Percentiles rank a stretch among this genome's conserved stretches.
These are phyloP conservation scores for Camponotus vicinus DNA, from an alignment of 1,140 invertebrate species.

Conservation along the genomic window DNA sequence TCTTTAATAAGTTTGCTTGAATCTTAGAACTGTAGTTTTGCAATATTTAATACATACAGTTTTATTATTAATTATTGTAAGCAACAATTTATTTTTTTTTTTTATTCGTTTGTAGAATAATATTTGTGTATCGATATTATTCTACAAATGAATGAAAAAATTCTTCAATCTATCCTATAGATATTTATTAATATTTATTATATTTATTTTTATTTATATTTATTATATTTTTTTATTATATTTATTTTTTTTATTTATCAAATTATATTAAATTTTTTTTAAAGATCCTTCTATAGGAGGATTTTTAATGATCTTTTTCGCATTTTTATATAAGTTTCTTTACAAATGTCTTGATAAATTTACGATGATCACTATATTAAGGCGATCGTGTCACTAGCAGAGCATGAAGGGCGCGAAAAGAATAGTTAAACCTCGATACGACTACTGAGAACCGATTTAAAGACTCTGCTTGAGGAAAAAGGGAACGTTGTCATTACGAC, in stretches of 20 bases:
- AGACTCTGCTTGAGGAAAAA: conserved; percentile 56
- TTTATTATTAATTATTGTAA: conserved; percentile 6
- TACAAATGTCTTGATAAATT: conserved; percentile 6
- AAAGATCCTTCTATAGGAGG: background rate
- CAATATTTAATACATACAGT: background rate
- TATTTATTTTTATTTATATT: background rate
- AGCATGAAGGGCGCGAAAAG: conserved; percentile 43
- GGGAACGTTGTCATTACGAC: conserved; percentile 49
- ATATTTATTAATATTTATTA: conserved; percentile 4
- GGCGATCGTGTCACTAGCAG: conserved; percentile 11
- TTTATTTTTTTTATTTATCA: background rate
- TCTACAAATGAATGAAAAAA: background rate
- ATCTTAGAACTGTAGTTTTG: background rate
- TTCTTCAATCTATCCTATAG: background rate
- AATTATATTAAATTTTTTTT: background rate
- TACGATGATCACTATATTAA: background rate
- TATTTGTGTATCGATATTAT: background rate
- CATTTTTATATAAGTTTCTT: background rate
- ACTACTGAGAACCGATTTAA: conserved; percentile 61
- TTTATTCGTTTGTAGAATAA: background rate
- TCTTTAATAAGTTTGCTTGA: background rate
- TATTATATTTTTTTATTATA: background rate
- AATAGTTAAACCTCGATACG: conserved; percentile 39
- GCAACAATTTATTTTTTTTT: background rate
- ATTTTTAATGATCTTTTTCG: background rate